Evolutionary conservation across 35 echinoderm and acorn worm species (phyloP), one percentile per base, ranked within the genome.

Genomic region (Ptychodera flava): DNA sequence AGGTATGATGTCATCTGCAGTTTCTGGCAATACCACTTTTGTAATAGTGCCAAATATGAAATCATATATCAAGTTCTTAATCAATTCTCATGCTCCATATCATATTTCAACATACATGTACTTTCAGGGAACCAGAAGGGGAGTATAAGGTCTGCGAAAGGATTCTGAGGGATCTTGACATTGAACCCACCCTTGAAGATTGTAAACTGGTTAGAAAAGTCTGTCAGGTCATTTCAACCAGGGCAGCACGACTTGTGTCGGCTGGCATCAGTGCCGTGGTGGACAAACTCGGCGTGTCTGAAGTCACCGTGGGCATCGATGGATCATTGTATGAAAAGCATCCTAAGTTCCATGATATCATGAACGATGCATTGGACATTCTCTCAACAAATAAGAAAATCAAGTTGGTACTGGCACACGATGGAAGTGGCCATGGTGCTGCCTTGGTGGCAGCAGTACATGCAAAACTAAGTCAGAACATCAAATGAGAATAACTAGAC

Each of bases 391-490:
- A 88, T 1, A 85, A 80, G 12, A 86, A 82, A 34, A 90, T 99
- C 78, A 90, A 92, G 32, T 92, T 94, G 36, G 92, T 99, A 90
- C 34, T 94, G 15, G 94, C 96, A 16, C 92, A 99, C 78, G 96
- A 99, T 80, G 96, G 96, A 16, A 99, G 96, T 45, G 96, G 96
- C 15, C 94, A 94, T 85, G 96, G 96, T 0, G 96, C 92, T 10
- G 96, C 96, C 1, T 79, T 99, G 28, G 90, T 99, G 0, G 96
- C 96, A 32, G 96, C 96, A 10, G 96, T 94, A 35, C 88, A 88
- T 31, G 85, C 45, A 64, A 64, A 64, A 64, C n/a, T n/a, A n/a
- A n/a, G n/a, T n/a, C n/a, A n/a, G n/a, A n/a, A n/a, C n/a, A n/a
- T n/a, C n/a, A n/a, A n/a, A n/a, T n/a, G n/a, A n/a, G n/a, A n/a